phyloP scores from a whole-genome alignment of 1,140 invertebrate genomes.

The Palaemon carinicauda region DNA sequence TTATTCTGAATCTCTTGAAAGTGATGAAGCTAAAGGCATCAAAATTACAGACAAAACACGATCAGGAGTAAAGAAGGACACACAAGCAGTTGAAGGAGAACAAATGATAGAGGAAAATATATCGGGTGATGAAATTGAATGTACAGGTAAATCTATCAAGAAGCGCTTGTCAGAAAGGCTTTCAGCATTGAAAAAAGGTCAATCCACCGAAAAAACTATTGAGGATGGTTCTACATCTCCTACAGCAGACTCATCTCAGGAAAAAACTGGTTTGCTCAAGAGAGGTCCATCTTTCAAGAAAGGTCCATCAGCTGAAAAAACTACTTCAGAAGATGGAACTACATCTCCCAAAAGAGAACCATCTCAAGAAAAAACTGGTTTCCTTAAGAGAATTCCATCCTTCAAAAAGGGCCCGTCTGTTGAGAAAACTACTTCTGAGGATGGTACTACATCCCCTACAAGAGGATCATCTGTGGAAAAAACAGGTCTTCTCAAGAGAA shows the following conservation, averaged over 20 bases:
- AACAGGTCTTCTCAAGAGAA: no score
- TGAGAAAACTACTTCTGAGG: no score
- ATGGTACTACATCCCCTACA: no score
- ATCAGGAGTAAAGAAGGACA: not conserved
- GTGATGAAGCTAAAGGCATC: constrained; percentile 14
- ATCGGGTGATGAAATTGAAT: not conserved
- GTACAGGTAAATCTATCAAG: no score
- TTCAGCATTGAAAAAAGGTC: no score
- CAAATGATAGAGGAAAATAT: not conserved
- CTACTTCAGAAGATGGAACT: no score
- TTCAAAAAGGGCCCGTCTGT: no score
- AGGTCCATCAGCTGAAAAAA: no score
- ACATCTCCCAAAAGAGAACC: not conserved
- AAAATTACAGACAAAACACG: not conserved
- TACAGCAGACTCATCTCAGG: not conserved
- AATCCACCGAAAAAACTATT: not conserved
- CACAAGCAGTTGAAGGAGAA: not conserved
- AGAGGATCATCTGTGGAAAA: no score
- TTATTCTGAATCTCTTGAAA: constrained; percentile 21
- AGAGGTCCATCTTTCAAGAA: not conserved
- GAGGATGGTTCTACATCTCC: not conserved
- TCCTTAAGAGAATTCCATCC: not conserved
- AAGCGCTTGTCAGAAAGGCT: no score
- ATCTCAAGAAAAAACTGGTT: not conserved
- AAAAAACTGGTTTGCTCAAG: not conserved